Conservation (phyloP, 1,140 invertebrate species). For the Diuraphis noxia region DNA sequence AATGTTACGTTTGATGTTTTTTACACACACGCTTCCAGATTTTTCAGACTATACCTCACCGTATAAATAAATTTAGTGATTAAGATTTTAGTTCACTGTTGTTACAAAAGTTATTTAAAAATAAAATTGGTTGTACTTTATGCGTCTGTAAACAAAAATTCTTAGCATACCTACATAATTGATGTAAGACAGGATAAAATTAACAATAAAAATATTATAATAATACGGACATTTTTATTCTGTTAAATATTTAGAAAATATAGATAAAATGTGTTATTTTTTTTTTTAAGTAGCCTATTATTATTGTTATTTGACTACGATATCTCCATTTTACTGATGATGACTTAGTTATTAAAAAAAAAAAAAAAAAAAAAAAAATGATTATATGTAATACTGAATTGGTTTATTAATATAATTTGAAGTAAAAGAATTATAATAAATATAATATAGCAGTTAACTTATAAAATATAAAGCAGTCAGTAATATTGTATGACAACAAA, state of each 20-base stretch:
- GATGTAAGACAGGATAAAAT: neutral
- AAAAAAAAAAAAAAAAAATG: neutral
- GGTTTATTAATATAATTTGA: neutral
- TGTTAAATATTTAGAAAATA: conserved; percentile 43
- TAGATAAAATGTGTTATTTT: neutral
- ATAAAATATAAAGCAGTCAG: neutral
- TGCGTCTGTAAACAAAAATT: neutral
- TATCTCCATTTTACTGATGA: neutral
- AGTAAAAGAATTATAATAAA: neutral
- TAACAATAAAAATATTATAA: neutral
- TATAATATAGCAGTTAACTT: neutral
- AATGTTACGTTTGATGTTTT: neutral
- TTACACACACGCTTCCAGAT: neutral
- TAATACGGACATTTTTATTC: neutral
- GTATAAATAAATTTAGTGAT: neutral
- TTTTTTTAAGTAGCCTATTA: conserved; percentile 14
- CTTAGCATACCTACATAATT: neutral
- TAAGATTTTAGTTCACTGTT: neutral
- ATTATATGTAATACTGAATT: neutral
- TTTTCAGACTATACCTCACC: neutral
- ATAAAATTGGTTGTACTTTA: neutral
- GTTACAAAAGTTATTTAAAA: neutral
- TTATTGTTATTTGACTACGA: conserved; percentile 9
- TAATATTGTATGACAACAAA: neutral
- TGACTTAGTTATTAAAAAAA: neutral